Evolutionary conservation across 2,113 vertebrate genomes (phyloP).

Genomic region (rat (Rattus norvegicus)): GRCr8 NC_086024.1:77074501-77075000

Average conservation of each 20-base stretch:
- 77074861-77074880: constrained; percentile 83
- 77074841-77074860: constrained; percentile 76
- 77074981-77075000: constrained; percentile 91
- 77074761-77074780: not conserved
- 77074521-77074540: constrained; percentile 62
- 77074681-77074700: constrained; percentile 62
- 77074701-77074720: constrained; percentile 58
- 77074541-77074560: constrained; percentile 55
- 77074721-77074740: constrained; percentile 34
- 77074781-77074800: constrained; percentile 45
- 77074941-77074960: constrained; percentile 88
- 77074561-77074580: constrained; percentile 55
- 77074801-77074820: constrained; percentile 71
- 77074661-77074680: constrained; percentile 55
- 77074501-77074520: constrained; percentile 65
- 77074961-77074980: constrained; percentile 91
- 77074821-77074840: constrained; percentile 74
- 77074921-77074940: constrained; percentile 90
- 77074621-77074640: constrained; percentile 59
- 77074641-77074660: constrained; percentile 43
- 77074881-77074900: constrained; percentile 84
- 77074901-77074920: constrained; percentile 89
- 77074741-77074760: not conserved
- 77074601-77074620: constrained; percentile 63
- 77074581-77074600: constrained; percentile 64